phyloP scores from a whole-genome alignment of 1,140 invertebrate species.

The Formica selysi region DNA sequence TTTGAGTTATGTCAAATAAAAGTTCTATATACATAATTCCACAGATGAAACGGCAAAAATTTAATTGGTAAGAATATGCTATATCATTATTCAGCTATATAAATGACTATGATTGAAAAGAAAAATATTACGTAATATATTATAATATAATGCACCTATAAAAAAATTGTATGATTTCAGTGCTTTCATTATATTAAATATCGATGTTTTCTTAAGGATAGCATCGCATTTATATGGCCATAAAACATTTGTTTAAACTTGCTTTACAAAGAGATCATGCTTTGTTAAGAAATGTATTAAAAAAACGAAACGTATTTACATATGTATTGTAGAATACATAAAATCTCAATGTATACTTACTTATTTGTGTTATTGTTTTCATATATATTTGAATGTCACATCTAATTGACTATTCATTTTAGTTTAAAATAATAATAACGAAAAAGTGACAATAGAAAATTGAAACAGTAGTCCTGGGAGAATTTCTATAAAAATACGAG shows the following conservation, averaged over 20 bases:
- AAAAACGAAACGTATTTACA: not conserved
- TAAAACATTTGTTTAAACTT: not conserved
- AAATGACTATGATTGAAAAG: not conserved
- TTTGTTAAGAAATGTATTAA: not conserved
- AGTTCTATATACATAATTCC: not conserved
- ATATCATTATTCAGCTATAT: not conserved
- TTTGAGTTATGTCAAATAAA: not conserved
- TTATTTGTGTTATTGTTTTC: not conserved
- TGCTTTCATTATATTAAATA: not conserved
- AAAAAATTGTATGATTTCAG: slow-evolving; percentile 10
- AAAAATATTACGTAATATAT: slow-evolving; percentile 16
- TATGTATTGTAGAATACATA: not conserved
- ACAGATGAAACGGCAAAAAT: not conserved
- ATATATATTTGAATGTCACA: slow-evolving; percentile 1
- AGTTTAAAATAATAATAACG: not conserved
- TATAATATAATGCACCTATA: slow-evolving; percentile 18
- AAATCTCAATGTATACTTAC: slow-evolving; percentile 10
- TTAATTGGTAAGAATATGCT: not conserved
- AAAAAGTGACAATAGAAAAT: not conserved
- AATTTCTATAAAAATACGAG: slow-evolving; percentile 64
- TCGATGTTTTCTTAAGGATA: not conserved
- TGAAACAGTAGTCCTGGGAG: not conserved
- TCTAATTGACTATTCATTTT: not conserved
- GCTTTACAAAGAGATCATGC: not conserved
- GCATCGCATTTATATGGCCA: not conserved